Percentiles rank a stretch among this genome's conserved stretches.
These are phyloP conservation scores for Chrysolina americana DNA, from an alignment of 2,888 invertebrate species.

Conservation along the genomic window DNA sequence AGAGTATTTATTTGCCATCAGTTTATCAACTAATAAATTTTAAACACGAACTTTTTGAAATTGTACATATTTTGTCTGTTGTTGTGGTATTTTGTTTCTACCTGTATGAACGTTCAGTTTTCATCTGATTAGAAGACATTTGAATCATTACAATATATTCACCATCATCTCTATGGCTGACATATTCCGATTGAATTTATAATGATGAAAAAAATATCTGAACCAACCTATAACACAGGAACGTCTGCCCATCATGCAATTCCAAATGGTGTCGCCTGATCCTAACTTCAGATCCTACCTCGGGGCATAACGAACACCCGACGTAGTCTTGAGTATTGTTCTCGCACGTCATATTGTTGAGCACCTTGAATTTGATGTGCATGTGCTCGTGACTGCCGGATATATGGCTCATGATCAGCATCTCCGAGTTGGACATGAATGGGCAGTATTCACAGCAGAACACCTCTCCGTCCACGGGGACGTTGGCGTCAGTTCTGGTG, in stretches of 20 bases:
- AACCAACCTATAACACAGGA: constrained; percentile 40
- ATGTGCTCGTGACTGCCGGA: constrained; percentile 42
- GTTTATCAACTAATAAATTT: too few species aligned
- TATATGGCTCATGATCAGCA: constrained; percentile 46
- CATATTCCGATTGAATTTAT: too few species aligned
- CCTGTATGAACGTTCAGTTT: too few species aligned
- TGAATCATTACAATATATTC: too few species aligned
- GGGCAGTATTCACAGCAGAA: constrained; percentile 55
- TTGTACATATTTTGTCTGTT: too few species aligned
- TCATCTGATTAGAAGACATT: too few species aligned
- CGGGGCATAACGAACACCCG: constrained; percentile 61
- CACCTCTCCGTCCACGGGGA: constrained; percentile 54
- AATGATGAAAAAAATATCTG: neutral
- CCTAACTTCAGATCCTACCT: constrained; percentile 59
- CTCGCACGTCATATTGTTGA: constrained; percentile 46
- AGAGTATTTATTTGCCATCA: too few species aligned
- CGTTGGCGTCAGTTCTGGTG: constrained; percentile 50
- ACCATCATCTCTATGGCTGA: too few species aligned
- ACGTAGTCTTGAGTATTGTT: constrained; percentile 42
- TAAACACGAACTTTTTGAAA: too few species aligned
- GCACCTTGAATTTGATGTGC: constrained; percentile 46
- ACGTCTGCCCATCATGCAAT: constrained; percentile 61
- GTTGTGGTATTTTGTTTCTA: too few species aligned
- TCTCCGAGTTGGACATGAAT: constrained; percentile 47
- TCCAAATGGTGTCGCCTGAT: constrained; percentile 65